Evolutionary conservation across 1,140 invertebrate genomes (phyloP).

Genomic region (Coelopa frigida): DNA sequence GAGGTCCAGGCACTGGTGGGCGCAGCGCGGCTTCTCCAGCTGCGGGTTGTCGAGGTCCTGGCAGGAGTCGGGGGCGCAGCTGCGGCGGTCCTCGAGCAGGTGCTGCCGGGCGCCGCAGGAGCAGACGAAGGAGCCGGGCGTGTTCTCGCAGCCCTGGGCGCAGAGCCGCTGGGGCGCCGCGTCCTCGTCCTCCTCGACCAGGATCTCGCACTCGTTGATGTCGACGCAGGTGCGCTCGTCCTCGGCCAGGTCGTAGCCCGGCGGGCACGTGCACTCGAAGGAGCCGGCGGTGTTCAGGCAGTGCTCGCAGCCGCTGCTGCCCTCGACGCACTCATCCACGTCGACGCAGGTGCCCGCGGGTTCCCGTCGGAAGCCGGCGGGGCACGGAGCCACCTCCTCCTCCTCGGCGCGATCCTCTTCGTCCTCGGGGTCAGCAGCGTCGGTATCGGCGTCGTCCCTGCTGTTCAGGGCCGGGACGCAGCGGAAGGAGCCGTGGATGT

Average conservation of each 20-base stretch:
- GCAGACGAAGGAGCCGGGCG: slow-evolving; percentile 57
- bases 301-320: slow-evolving; percentile 23
- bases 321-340: slow-evolving; percentile 57
- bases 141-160: slow-evolving; percentile 57
- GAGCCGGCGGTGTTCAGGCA: slow-evolving; percentile 21
- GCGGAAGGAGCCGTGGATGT: slow-evolving; percentile 61
- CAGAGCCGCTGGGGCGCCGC: slow-evolving; percentile 45
- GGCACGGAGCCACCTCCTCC: slow-evolving; percentile 29
- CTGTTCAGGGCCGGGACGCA: slow-evolving; percentile 45
- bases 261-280: slow-evolving; percentile 56
- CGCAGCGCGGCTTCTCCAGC: slow-evolving; percentile 46
- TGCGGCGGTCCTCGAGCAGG: slow-evolving; percentile 34
- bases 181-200: slow-evolving; percentile 36
- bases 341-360: slow-evolving; percentile 48
- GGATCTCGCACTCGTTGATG: slow-evolving; percentile 60
- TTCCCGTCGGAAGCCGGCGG: slow-evolving; percentile 37
- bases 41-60: slow-evolving; percentile 30
- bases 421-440: slow-evolving; percentile 7
- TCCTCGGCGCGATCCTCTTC: slow-evolving; percentile 8
- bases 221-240: slow-evolving; percentile 47
- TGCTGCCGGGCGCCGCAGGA: slow-evolving; percentile 44
- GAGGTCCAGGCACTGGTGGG: slow-evolving; percentile 52
- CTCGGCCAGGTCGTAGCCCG: slow-evolving; percentile 47
- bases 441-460: slow-evolving; percentile 10
- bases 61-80: slow-evolving; percentile 37